Percentiles rank a stretch among this genome's conserved stretches.
These are phyloP conservation scores for Notechis scutatus DNA, from an alignment of 2,113 vertebrate species.

Conservation along the genomic window DNA sequence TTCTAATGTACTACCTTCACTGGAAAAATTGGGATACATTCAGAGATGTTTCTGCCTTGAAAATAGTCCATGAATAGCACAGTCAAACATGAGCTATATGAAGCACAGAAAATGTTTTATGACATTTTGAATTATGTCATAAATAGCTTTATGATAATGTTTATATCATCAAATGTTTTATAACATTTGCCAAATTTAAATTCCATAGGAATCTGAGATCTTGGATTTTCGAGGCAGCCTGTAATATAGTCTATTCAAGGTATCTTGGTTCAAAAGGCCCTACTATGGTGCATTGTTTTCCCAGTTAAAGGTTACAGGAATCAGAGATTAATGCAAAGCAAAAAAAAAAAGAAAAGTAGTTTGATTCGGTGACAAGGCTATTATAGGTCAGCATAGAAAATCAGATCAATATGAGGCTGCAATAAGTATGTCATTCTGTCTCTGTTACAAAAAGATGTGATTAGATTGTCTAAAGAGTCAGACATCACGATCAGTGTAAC, in stretches of 20 bases:
- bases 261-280: not conserved
- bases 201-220: not conserved
- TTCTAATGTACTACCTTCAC: not conserved
- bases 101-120: not conserved
- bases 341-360: constrained; percentile 18
- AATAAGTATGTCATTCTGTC: constrained; percentile 45
- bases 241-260: not conserved
- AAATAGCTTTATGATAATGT: not conserved
- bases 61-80: not conserved
- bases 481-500: constrained; percentile 37
- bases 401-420: constrained; percentile 17
- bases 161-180: not conserved
- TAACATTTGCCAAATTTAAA: not conserved
- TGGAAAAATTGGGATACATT: not conserved
- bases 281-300: not conserved
- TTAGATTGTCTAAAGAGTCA: constrained; percentile 56
- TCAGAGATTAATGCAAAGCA: constrained; percentile 40
- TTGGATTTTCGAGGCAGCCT: not conserved
- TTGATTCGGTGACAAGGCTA: constrained; percentile 24
- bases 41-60: not conserved
- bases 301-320: not conserved
- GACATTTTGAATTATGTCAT: not conserved
- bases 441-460: constrained; percentile 43
- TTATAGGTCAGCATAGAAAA: constrained; percentile 44
- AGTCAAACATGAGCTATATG: not conserved